Base-by-base conservation (phyloP, 2,888 invertebrate genomes). In the Melinaea menophilus region DNA sequence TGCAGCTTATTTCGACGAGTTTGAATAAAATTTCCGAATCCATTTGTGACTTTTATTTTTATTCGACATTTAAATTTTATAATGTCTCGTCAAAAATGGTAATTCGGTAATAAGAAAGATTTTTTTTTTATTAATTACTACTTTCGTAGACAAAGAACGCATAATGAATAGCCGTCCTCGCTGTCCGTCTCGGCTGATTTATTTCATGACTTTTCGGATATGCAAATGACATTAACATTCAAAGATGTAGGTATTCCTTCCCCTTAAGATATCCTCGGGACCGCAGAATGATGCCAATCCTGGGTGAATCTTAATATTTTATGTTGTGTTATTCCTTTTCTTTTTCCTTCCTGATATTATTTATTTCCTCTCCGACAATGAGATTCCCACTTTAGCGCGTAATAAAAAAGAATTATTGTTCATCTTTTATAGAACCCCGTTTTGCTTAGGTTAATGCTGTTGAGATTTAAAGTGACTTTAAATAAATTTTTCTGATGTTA, bases 371-470 rank as follows among this genome's bases (percentile, higher is more conserved):
- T 84, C 85, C 86, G 87, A 89, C 90, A 88, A 85, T 89, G 89
- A 90, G 88, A 90, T 90, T 89, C 90, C 88, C 88, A 89, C 90
- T 90, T 89, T 88, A 83, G 88, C 81, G 84, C 83, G 85, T 88
- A 88, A 89, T 90, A 90, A 90, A 90, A 90, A 85, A 87, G 89
- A 90, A 89, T 90, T 90, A 90, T 90, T 87, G 90, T 87, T 90
- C 88, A 89, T 89, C 86, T 88, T 86, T 90, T 86, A 87, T 84
- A 81, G 81, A 83, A 77, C 73, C 76, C 76, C 86, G 85, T 88
- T 89, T 90, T 89, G 86, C 85, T 84, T 82, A 82, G 79, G 76
- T 86, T 86, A 82, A 84, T 86, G 80, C 82, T 80, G 79, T 79
- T 74, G 79, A 80, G 82, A 88, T 89, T 87, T 83, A 85, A 80